A percentile compares a stretch with the other conserved stretches of the same genome.
These are phyloP conservation scores for Myotis vivesi DNA, from an alignment of 2,797 vertebrate species.

Conservation along the genomic window DNA sequence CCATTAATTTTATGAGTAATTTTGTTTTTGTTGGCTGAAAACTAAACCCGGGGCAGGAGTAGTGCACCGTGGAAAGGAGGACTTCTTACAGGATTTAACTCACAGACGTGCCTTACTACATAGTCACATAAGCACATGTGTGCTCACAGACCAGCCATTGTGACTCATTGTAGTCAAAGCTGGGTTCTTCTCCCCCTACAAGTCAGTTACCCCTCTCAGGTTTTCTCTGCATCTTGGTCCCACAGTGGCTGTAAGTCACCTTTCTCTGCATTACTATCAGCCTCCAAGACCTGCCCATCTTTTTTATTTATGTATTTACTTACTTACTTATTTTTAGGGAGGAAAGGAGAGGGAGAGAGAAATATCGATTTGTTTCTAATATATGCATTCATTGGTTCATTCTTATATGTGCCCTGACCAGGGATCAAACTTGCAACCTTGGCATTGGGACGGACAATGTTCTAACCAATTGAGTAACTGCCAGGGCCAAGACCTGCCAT, in stretches of 20 bases:
- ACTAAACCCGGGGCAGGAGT: constrained; percentile 51
- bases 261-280: not conserved
- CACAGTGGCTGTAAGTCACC: rapidly evolving
- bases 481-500: not conserved
- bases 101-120: not conserved
- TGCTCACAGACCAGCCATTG: not conserved
- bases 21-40: constrained; percentile 82
- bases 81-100: constrained; percentile 76
- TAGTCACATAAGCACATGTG: not conserved
- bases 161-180: not conserved
- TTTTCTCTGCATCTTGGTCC: not conserved
- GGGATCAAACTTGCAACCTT: not conserved
- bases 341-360: not conserved
- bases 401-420: not conserved
- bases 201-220: not conserved
- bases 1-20: constrained; percentile 82
- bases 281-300: not conserved
- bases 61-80: constrained; percentile 46
- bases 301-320: too few relatives aligned
- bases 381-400: not conserved
- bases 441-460: not conserved
- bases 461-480: not conserved
- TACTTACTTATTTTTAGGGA: not conserved
- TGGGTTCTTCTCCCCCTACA: not conserved
- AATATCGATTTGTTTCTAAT: not conserved